Percentiles rank a stretch among this genome's conserved stretches.
Conservation (phyloP, 2,888 invertebrate genomes). For the Drosophila mimetica region DNA sequence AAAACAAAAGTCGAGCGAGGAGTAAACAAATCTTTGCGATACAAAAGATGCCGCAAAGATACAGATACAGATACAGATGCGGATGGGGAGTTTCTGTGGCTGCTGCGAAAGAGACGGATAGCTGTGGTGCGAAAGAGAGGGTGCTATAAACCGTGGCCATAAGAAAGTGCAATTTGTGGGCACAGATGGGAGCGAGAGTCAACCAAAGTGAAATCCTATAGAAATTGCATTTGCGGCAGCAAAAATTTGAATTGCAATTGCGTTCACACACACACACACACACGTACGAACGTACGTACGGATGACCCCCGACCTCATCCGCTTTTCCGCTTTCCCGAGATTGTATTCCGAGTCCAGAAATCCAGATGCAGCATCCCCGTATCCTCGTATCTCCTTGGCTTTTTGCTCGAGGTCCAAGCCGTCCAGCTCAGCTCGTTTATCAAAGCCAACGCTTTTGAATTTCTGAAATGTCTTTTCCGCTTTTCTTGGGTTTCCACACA, state of each 20-base stretch:
- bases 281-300: neutral
- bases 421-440: constrained; percentile 63
- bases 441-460: constrained; percentile 78
- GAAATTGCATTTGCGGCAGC: constrained; percentile 77
- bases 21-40: constrained; percentile 55
- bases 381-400: constrained; percentile 14
- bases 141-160: constrained; percentile 4
- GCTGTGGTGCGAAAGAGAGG: neutral
- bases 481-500: constrained; percentile 1
- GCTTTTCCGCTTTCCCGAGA: constrained; percentile 3
- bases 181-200: constrained; percentile 30
- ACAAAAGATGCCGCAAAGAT: constrained; percentile 43
- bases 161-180: constrained; percentile 39
- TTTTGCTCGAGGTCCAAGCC: constrained; percentile 32
- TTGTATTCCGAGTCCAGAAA: neutral
- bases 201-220: constrained; percentile 63
- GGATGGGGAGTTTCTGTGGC: constrained; percentile 40
- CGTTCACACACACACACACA: constrained; percentile 21
- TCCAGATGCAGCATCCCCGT: constrained; percentile 1
- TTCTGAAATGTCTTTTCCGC: constrained; percentile 77
- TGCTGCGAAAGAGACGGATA: constrained; percentile 41
- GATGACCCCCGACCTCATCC: constrained; percentile 4
- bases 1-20: constrained; percentile 54
- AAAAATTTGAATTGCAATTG: constrained; percentile 75
- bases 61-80: constrained; percentile 42